Evolutionary conservation across 2,888 invertebrate genomes (phyloP).

Genomic region (Agonum fuliginosum): DNA sequence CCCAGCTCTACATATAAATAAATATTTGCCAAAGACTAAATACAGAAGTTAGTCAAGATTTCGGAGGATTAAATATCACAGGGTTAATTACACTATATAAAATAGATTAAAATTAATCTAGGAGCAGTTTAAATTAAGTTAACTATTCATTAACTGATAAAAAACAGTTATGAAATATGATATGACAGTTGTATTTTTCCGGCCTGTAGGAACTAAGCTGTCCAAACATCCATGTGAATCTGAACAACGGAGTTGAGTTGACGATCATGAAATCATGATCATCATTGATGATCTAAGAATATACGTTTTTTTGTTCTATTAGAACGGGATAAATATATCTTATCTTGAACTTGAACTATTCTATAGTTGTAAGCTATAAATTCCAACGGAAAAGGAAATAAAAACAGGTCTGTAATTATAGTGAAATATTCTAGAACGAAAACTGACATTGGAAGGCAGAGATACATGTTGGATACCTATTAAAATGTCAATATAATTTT

Average conservation of each 20-base stretch:
- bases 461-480: too few relatives aligned
- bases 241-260: too few relatives aligned
- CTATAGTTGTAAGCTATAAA: neutral
- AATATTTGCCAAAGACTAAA: too few relatives aligned
- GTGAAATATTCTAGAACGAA: too few relatives aligned
- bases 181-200: neutral
- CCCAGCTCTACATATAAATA: too few relatives aligned
- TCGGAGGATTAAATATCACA: neutral
- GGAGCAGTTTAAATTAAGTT: neutral
- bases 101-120: neutral
- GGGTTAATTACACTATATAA: neutral
- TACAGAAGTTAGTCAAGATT: too few relatives aligned
- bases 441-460: too few relatives aligned
- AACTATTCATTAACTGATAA: neutral
- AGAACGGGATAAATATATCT: neutral
- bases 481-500: too few relatives aligned
- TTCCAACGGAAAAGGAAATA: neutral
- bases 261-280: too few relatives aligned
- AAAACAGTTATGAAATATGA: neutral
- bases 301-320: neutral
- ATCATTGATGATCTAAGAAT: too few relatives aligned
- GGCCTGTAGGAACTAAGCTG: too few relatives aligned
- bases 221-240: too few relatives aligned
- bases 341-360: neutral
- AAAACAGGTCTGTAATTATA: neutral